Base-by-base conservation (phyloP, 2,888 invertebrate genomes). In the Pediacus dermestoides region DNA sequence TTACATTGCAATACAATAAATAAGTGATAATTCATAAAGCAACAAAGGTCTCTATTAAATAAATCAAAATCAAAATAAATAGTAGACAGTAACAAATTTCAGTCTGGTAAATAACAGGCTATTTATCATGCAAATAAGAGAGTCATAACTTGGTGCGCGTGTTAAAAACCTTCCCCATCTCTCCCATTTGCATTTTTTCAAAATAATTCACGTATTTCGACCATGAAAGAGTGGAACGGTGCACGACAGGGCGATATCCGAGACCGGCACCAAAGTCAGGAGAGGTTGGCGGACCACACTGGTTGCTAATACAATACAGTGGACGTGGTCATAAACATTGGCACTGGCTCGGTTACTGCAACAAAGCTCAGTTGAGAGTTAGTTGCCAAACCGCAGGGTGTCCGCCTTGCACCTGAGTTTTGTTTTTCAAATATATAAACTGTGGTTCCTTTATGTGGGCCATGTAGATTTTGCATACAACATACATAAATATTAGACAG, bases 91-190 rank as follows among this genome's bases (percentile, higher is more conserved):
- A 28, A 28, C 28, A 28, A 28, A 28, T 28, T 28, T 28, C 10
- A 14, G 32, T 7, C 12, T 11, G 18, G 36, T 43, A 48, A 50
- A 50, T 50, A 47, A 40, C 34, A 41, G 33, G 39, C 47, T 44
- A 52, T 53, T 50, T 48, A 52, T 55, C 55, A 55, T 50, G 41
- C 42, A 48, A 53, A 53, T 55, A 53, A 48, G 43, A 51, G 47
- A 52, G 52, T 52, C 52, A 48, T 53, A 50, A 53, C 47, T 51
- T 44, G 46, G 47, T 43, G 51, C 48, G 52, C 48, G 48, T 44
- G 51, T 45, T 48, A 47, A 49, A 44, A 45, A 38, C 28, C 14
- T 14, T 28, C 28, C n/a, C 28, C 28, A 39, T 31, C 27, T 37
- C 25, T 33, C 32, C 37, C 33, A 46, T 46, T 46, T 39, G 37